Percentiles rank a stretch among this genome's conserved stretches.
Conservation (phyloP, 2,113 vertebrate species). For the Loxodonta africana region DNA sequence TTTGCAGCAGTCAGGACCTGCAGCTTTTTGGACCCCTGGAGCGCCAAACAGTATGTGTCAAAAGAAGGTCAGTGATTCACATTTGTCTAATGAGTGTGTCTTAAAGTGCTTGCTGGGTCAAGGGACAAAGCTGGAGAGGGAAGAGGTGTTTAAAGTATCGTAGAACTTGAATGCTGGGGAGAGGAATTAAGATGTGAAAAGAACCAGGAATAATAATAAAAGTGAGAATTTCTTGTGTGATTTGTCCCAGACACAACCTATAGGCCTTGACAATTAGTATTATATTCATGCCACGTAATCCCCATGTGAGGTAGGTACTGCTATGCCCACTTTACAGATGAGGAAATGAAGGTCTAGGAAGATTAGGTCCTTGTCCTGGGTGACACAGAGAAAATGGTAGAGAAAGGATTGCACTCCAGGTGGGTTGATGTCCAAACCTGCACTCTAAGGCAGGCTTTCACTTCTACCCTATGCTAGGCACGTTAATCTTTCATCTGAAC, state of each 20-base stretch:
- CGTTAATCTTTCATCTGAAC: no score
- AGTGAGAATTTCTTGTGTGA: no score
- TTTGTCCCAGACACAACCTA: background rate
- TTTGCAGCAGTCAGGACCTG: background rate
- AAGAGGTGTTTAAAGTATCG: background rate
- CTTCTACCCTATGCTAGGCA: no score
- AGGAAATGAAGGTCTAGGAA: background rate
- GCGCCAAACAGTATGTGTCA: no score
- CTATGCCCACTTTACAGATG: no score
- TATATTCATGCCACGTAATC: background rate
- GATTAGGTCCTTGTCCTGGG: no score
- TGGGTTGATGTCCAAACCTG: no score
- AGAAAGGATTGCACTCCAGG: no score
- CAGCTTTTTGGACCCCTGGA: background rate
- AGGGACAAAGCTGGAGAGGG: background rate
- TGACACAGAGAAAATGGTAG: no score
- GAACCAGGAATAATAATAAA: background rate
- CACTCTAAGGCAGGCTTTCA: no score
- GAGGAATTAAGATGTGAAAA: background rate
- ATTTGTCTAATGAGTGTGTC: no score
- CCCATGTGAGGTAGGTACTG: background rate
- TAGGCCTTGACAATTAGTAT: accelerated
- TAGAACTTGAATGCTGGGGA: background rate
- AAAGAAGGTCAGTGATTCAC: background rate
- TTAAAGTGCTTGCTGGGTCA: background rate